phyloP scores from a whole-genome alignment of 1,140 invertebrate genomes.

The Rhopalosiphum maidis region DNA sequence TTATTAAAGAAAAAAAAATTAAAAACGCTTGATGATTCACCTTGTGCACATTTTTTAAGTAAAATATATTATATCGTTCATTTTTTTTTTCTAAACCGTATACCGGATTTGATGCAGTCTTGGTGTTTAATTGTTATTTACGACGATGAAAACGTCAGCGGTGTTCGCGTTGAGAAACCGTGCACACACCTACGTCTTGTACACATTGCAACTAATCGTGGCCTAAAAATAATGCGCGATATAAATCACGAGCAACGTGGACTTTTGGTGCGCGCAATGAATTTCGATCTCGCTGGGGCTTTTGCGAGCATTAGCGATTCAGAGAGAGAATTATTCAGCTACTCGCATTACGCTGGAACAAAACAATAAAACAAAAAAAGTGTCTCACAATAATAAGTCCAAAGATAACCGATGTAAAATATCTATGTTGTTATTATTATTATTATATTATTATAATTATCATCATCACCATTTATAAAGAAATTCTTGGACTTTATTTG shows the following conservation, averaged over 20 bases:
- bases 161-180: not conserved
- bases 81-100: constrained; percentile 6
- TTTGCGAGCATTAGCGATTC: not conserved
- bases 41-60: not conserved
- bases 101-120: not conserved
- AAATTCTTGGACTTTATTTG: not conserved
- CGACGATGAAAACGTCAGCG: constrained; percentile 17
- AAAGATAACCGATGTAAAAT: not conserved
- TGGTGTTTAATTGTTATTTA: constrained; percentile 39
- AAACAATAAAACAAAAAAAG: not conserved
- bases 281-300: constrained; percentile 12
- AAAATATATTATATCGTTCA: not conserved
- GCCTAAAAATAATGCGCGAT: constrained; percentile 38
- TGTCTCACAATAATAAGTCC: not conserved
- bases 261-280: constrained; percentile 18
- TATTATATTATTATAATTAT: not conserved
- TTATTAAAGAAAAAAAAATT: not conserved
- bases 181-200: not conserved
- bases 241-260: constrained; percentile 9
- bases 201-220: not conserved
- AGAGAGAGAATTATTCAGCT: not conserved
- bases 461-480: not conserved
- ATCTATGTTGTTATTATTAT: constrained; percentile 13
- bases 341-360: not conserved
- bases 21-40: too few species aligned